These are phyloP conservation scores for Heliconius sara DNA, from an alignment of 2,888 invertebrate genomes.

Conservation along the genomic window DNA sequence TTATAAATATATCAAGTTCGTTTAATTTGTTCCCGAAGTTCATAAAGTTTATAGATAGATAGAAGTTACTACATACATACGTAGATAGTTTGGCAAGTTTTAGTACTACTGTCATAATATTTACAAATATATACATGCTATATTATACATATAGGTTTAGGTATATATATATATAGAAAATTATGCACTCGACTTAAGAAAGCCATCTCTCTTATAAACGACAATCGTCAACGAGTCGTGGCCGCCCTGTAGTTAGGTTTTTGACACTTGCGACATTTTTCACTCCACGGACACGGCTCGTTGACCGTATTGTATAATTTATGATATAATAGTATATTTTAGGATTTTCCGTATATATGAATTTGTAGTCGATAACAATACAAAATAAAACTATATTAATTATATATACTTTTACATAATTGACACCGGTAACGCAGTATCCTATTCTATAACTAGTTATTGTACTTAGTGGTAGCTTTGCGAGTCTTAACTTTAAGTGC, in stretches of 20 bases:
- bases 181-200: neutral
- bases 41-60: slow-evolving; percentile 37
- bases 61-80: slow-evolving; percentile 15
- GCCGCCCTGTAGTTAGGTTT: no score
- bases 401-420: slow-evolving; percentile 61
- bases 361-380: slow-evolving; percentile 23
- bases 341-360: neutral
- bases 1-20: slow-evolving; percentile 59
- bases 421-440: slow-evolving; percentile 73
- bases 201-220: slow-evolving; percentile 1
- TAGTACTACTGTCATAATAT: slow-evolving; percentile 4
- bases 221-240: neutral
- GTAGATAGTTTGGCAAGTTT: slow-evolving; percentile 32
- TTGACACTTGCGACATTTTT: no score
- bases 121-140: neutral
- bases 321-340: neutral
- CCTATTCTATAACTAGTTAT: slow-evolving; percentile 71
- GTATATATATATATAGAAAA: neutral
- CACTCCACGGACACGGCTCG: no score
- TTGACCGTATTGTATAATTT: neutral
- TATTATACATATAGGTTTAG: neutral
- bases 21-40: slow-evolving; percentile 69
- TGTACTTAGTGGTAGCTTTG: slow-evolving; percentile 75
- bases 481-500: slow-evolving; percentile 52
- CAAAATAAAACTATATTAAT: slow-evolving; percentile 32